A percentile compares a stretch with the other conserved stretches of the same genome.
phyloP scores from a whole-genome alignment of 2,888 invertebrate species.

The Pseudococcus longispinus region DNA sequence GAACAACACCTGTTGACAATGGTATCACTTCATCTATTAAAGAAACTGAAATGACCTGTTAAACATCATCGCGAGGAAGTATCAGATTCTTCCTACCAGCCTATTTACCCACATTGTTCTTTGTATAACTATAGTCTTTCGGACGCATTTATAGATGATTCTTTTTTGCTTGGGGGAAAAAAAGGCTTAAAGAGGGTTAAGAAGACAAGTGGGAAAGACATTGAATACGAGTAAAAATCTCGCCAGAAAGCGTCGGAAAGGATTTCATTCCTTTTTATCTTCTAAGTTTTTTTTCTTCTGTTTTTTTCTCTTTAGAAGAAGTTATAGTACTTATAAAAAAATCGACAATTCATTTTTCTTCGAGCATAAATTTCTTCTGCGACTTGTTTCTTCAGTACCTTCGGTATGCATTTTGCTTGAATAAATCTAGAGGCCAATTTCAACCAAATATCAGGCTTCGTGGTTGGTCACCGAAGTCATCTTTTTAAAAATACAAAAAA shows the following conservation, averaged over 20 bases:
- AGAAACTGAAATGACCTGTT: constrained; percentile 17
- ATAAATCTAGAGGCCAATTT: not conserved
- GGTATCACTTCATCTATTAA: constrained; percentile 24
- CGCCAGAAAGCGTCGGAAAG: constrained; percentile 30
- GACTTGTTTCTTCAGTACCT: not conserved
- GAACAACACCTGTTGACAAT: constrained; percentile 37
- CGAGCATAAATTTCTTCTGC: not conserved
- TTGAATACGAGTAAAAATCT: constrained; percentile 34
- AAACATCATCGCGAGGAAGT: constrained; percentile 23
- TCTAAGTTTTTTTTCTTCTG: not conserved
- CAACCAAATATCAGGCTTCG: not conserved
- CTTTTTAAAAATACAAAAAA: too few relatives aligned
- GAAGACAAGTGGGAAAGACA: constrained; percentile 52
- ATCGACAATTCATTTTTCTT: not conserved
- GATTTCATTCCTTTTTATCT: constrained; percentile 34
- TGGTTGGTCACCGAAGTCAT: too few relatives aligned
- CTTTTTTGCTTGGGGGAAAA: constrained; percentile 49
- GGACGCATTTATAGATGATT: constrained; percentile 21
- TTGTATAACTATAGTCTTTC: constrained; percentile 4
- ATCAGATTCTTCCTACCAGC: constrained; percentile 37
- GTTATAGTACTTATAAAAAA: not conserved
- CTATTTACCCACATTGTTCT: constrained; percentile 49
- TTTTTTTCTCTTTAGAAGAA: not conserved
- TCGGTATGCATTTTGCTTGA: not conserved
- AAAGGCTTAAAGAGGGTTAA: constrained; percentile 47